Base-by-base conservation (phyloP, 2,113 vertebrate species). In the Carettochelys insculpta region DNA sequence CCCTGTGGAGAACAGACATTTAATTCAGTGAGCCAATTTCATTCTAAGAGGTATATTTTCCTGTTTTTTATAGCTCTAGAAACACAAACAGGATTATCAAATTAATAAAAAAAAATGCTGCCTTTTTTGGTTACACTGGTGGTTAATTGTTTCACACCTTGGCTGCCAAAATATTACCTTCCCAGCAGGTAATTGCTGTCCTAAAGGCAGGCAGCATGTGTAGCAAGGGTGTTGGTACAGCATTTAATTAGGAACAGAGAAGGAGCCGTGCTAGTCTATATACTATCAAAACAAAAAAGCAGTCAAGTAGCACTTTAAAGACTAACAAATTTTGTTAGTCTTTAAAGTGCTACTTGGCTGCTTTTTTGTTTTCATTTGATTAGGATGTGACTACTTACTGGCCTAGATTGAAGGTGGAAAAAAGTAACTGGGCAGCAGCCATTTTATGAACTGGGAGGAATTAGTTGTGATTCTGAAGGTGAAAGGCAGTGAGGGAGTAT, bases 1-100 rank as follows among this genome's bases (percentile, higher is more conserved):
- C 90, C 95, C 95, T 54, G 77, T 80, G 89, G 95, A 95, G 96
- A 81, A 82, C 52, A 92, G 83, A 45, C 87, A 77, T 93, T 96
- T 91, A 93, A 93, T 93, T 97, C 77, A 47, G 82, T 8, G 47
- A 87, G 48, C 77, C 89, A 85, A 80, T n/a, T 85, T 78, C 58
- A 75, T 88, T 80, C 91, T 92, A 93, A 86, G 50, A 75, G 24
- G 34, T 85, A 89, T 93, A 52, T 94, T 96, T 96, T 94, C 87
- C 83, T 91, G n/a, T n/a, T 94, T 77, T 81, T 94, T 43, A 77
- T 92, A 56, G 82, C 85, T 38, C 4, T 50, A 83, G 73, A 86
- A 92, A 89, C 76, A 85, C 25, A 92, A 87, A 95, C 91, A 85
- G 94, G 43, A 47, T 77, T 16, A 85, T 38, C 48, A 58, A 88